Evolutionary conservation across 2,113 vertebrate genomes (phyloP), one percentile per base, ranked within the genome.

Genomic region (Chionomys nivalis): DNA sequence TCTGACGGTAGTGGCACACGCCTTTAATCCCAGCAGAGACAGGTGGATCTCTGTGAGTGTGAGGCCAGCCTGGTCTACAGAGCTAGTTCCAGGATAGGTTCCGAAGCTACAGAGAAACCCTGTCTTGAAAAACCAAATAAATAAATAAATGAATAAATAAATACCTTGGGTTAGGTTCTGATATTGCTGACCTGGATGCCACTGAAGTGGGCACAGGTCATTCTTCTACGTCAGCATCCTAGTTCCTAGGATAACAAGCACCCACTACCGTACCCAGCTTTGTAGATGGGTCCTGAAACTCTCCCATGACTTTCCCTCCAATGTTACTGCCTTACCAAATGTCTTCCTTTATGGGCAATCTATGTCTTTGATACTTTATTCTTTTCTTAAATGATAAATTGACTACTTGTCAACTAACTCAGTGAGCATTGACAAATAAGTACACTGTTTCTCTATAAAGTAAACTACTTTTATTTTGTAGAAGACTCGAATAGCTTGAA

Each of bases 381-480:
- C n/a, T 23, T 70, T 28, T 31, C 17, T 81, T 47, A 89, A 61
- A 33, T 68, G 31, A 70, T 65, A 76, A 81, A 52, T 89, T n/a
- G 42, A 28, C 21, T 21, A 1, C 44, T 79, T 91, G n/a, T 94
- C 88, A 73, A 42, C 66, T 31, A 36, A 68, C 66, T 89, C 47
- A 52, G 58, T 58, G 31, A 93, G 55, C 31, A 26, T 26, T 77
- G 66, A 52, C 21, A 85, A 89, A n/a, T 63, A 68, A 87, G 36
- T 31, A 90, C 33, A 70, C 39, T 81, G 9, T 52, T 94, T 94
- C 58, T 65, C 10, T 76, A 28, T 70, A 17, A 70, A 63, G 16
- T 61, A 55, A 82, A 93, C 39, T 65, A 72, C 88, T 87, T 88
- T 93, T n/a, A 82, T 90, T 75, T 92, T 70, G 36, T 65, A 76